Evolutionary conservation across 2,888 invertebrate species (phyloP).

Genomic region (Andrena fulva): DNA sequence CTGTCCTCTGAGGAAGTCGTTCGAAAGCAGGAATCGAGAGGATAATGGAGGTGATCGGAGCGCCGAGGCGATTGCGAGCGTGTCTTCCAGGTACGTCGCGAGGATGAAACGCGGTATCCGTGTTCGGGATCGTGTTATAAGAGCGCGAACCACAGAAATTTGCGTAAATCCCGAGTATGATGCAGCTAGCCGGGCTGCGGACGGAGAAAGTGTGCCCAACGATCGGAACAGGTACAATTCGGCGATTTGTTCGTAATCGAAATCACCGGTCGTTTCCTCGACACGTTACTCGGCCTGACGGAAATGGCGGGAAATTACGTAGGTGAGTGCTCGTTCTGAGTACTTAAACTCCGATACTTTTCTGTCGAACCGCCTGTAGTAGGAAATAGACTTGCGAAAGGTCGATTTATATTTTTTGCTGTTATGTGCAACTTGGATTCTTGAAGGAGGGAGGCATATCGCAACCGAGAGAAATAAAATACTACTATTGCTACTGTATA

Average conservation of each 20-base stretch:
- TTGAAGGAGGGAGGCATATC: too few relatives aligned
- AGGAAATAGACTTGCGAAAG: neutral
- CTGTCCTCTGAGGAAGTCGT: slow-evolving; percentile 43
- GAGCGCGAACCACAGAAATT: neutral
- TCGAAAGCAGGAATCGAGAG: slow-evolving; percentile 27
- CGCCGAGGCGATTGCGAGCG: neutral
- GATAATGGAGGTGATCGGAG: slow-evolving; percentile 7
- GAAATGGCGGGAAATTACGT: slow-evolving; percentile 20
- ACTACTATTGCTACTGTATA: too few relatives aligned
- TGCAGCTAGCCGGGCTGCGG: neutral
- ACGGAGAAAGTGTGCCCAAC: slow-evolving; percentile 76
- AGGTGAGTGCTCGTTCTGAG: neutral
- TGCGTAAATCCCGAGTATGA: slow-evolving; percentile 18
- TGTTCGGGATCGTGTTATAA: neutral
- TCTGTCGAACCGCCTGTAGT: neutral
- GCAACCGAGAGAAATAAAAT: too few relatives aligned
- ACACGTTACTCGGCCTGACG: slow-evolving; percentile 58
- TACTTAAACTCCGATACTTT: slow-evolving; percentile 1
- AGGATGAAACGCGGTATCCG: too few relatives aligned
- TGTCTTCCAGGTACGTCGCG: slow-evolving; percentile 21
- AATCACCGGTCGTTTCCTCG: slow-evolving; percentile 73
- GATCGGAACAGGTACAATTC: slow-evolving; percentile 74
- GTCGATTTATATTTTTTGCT: neutral
- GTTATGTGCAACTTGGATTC: neutral
- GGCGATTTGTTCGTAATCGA: slow-evolving; percentile 75